Base-by-base conservation (phyloP, 2,113 vertebrate species). In the Microcebus jonahi region DNA sequence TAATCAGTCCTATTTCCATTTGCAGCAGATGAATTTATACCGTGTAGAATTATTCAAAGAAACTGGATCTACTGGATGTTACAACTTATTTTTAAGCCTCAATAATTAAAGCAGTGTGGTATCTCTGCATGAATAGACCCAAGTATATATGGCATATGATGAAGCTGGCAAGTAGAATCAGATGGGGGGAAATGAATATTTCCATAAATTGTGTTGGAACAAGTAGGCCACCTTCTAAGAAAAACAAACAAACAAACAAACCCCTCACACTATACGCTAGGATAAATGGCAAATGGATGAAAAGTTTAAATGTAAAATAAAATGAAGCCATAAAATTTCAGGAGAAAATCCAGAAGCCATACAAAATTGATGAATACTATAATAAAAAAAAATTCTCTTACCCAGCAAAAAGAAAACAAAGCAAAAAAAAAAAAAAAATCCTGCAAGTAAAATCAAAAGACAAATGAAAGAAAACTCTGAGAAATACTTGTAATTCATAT, bases 41-140 rank as follows among this genome's bases (percentile, higher is more conserved):
- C 76, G 20, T 59, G 45, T 70, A 88, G 68, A 95, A 39, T 93
- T 93, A 91, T 53, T 87, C 42, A 92, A 65, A 67, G 59, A 25
- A 92, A 73, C 25, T 25, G 8, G n/a, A 61, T 93, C 34, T 89
- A 13, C 18, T 48, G 23, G 11, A 57, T 83, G 63, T 39, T 90
- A 88, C 87, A 70, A 87, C 75, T 83, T 89, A 82, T 45, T 92
- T 77, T 97, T 95, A 90, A 85, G 63, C 48, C 67, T 90, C 76
- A 77, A 27, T 97, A 94, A 82, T 97, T 95, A 91, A 95, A 85
- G 73, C 53, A 67, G 65, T 34, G 3, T 94, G 39, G 31, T 85
- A 86, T 96, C 67, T 85, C 65, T 50, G 48, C 45, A 73, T 48
- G 48, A 94, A 81, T 12, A 94, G 50, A 90, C 8, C 34, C 71